Conservation (phyloP, 2,888 invertebrate genomes). For the Platerodrilus igneus region DNA sequence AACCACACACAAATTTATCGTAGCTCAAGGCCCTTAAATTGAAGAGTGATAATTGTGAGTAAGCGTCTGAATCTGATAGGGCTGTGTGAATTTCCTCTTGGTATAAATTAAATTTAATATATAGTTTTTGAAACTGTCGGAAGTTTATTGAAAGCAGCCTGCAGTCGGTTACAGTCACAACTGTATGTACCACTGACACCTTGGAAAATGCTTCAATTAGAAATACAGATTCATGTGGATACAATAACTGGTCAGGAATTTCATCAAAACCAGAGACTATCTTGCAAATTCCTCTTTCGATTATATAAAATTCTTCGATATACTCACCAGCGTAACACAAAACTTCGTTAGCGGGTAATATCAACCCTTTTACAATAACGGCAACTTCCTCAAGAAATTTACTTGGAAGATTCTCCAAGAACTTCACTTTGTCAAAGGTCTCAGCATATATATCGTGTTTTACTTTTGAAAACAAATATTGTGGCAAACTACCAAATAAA, state of each 20-base stretch:
- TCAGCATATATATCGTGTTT: slow-evolving; percentile 11
- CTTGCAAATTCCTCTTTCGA: slow-evolving; percentile 9
- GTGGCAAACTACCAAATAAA: slow-evolving; percentile 11
- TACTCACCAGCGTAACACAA: slow-evolving; percentile 21
- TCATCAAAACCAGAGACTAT: slow-evolving; percentile 12
- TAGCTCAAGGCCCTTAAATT: no score
- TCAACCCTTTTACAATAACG: background rate
- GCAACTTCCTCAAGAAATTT: slow-evolving; percentile 17
- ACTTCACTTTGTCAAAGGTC: slow-evolving; percentile 6
- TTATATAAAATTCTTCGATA: slow-evolving; percentile 10
- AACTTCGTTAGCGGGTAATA: slow-evolving; percentile 19
- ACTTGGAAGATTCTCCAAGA: slow-evolving; percentile 16
- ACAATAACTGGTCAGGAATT: slow-evolving; percentile 11
- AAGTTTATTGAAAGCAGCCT: slow-evolving; percentile 10
- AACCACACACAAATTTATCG: no score
- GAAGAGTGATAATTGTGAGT: no score
- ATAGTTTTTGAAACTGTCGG: slow-evolving; percentile 12
- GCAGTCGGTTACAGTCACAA: slow-evolving; percentile 19
- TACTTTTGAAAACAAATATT: slow-evolving; percentile 8
- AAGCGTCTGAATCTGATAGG: no score
- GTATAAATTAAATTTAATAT: no score
- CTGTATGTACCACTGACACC: slow-evolving; percentile 9
- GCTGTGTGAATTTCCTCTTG: no score
- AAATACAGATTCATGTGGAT: background rate
- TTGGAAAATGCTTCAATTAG: slow-evolving; percentile 8